A percentile compares a stretch with the other conserved stretches of the same genome.
phyloP scores from a whole-genome alignment of 2,113 vertebrate species.

The Eudorcas thomsonii region DNA sequence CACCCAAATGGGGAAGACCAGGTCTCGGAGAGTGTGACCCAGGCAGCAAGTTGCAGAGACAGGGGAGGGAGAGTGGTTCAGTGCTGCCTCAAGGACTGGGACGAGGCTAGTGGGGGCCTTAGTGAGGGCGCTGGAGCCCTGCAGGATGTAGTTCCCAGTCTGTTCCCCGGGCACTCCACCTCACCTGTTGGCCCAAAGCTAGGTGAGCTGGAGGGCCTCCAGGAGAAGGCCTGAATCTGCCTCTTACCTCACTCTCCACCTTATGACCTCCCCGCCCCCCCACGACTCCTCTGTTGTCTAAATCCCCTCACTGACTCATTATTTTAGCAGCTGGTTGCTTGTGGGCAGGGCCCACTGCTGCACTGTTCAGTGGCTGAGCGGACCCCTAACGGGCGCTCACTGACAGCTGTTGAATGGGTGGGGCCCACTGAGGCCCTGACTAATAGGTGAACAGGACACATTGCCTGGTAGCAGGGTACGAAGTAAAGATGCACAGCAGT shows the following conservation, averaged over 20 bases:
- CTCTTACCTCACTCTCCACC: background rate
- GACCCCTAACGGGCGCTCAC: background rate
- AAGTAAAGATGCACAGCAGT: background rate
- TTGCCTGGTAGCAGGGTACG: background rate
- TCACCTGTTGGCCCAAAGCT: background rate
- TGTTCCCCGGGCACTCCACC: background rate
- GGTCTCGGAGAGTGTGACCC: background rate
- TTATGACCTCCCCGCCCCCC: accelerated
- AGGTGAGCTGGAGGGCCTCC: background rate
- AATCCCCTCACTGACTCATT: background rate
- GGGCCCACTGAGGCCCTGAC: background rate
- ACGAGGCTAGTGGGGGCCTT: background rate
- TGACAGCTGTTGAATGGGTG: background rate
- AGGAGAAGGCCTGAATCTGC: background rate
- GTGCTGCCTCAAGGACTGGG: background rate
- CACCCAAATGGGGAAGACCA: background rate
- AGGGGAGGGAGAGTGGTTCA: background rate
- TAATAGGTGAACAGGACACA: background rate
- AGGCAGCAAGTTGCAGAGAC: background rate
- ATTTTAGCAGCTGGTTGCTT: background rate
- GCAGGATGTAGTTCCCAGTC: accelerated
- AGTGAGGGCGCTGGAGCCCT: background rate
- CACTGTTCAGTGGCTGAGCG: background rate
- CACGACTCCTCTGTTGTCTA: background rate
- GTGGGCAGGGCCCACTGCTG: background rate